Conservation (phyloP, 2,888 invertebrate species). For the Drosophila austrosaltans region DNA sequence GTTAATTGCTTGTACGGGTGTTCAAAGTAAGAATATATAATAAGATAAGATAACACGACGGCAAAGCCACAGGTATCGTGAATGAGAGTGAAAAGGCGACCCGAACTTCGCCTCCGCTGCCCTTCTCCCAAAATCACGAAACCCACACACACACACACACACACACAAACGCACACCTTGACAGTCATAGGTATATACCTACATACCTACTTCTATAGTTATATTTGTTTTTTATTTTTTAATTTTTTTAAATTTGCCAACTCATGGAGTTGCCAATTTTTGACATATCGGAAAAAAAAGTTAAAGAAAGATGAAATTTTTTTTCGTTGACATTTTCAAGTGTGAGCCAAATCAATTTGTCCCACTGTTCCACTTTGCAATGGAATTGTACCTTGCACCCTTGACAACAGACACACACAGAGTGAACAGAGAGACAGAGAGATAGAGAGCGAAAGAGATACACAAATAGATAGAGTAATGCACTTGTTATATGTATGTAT, state of each 20-base stretch:
- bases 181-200: background rate
- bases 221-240: background rate
- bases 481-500: background rate
- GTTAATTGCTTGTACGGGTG: slow-evolving; percentile 78
- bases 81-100: slow-evolving; percentile 14
- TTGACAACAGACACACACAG: slow-evolving; percentile 26
- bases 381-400: slow-evolving; percentile 39
- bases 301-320: background rate
- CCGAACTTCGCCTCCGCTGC: background rate
- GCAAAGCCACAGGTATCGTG: slow-evolving; percentile 5
- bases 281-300: background rate
- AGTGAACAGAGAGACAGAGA: slow-evolving; percentile 5
- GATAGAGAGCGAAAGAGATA: background rate
- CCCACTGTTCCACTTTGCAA: slow-evolving; percentile 21
- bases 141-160: background rate
- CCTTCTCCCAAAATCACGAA: background rate
- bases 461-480: background rate
- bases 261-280: slow-evolving; percentile 20
- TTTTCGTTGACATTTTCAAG: slow-evolving; percentile 16
- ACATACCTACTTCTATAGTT: background rate
- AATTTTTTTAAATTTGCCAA: slow-evolving; percentile 1
- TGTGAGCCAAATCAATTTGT: slow-evolving; percentile 9
- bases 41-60: slow-evolving; percentile 67
- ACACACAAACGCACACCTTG: too few relatives aligned
- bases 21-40: slow-evolving; percentile 62